A percentile compares a stretch with the other conserved stretches of the same genome.
Evolutionary conservation across 2,888 invertebrate genomes (phyloP).

Genomic region (Augochlorella aurata): DNA sequence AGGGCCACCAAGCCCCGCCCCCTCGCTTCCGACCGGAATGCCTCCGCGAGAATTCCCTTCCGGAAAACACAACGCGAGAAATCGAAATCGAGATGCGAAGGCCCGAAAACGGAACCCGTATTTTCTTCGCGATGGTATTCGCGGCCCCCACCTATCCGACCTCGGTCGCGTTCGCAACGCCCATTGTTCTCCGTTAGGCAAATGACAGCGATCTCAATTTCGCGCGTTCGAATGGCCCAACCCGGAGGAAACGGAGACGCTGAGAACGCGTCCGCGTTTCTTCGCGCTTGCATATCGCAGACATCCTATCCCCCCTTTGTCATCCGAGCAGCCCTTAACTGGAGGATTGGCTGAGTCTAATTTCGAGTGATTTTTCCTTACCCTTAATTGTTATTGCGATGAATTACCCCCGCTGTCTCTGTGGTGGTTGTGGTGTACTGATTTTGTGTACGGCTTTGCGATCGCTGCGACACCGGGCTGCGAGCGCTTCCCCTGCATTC

Average conservation of each 20-base stretch:
- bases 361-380: not conserved
- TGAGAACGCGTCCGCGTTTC: too few relatives aligned
- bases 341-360: not conserved
- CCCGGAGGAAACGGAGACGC: too few relatives aligned
- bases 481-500: constrained; percentile 5
- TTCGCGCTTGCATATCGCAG: too few relatives aligned
- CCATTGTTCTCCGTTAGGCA: not conserved
- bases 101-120: not conserved
- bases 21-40: constrained; percentile 33
- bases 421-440: not conserved
- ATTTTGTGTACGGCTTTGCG: constrained; percentile 8
- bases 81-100: constrained; percentile 33
- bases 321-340: not conserved
- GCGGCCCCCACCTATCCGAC: not conserved
- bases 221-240: too few relatives aligned
- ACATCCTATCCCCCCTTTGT: too few relatives aligned
- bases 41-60: constrained; percentile 50
- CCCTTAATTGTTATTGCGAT: not conserved
- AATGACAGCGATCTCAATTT: not conserved
- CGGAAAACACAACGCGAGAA: constrained; percentile 31
- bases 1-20: constrained; percentile 25
- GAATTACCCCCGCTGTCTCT: not conserved
- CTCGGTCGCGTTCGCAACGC: not conserved
- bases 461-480: not conserved
- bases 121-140: not conserved